Conservation (phyloP, 2,797 vertebrate species). For the Lagorchestes hirsutus region DNA sequence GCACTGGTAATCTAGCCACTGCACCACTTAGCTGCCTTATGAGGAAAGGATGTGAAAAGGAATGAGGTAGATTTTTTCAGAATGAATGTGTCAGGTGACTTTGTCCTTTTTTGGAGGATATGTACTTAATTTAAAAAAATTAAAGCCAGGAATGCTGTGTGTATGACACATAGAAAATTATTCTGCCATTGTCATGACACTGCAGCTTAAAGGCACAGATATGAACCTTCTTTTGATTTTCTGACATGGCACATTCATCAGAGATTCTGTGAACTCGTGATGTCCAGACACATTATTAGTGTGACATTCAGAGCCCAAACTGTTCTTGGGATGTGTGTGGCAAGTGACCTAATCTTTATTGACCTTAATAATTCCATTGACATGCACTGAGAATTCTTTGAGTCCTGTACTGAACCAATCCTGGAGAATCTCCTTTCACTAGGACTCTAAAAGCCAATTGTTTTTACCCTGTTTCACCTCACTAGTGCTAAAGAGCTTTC, state of each 20-base stretch:
- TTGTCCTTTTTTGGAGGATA: not conserved
- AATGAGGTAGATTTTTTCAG: constrained; percentile 8
- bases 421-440: not conserved
- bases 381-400: not conserved
- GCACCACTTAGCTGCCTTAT: too few species aligned
- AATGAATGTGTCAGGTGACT: not conserved
- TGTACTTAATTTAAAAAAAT: constrained; percentile 18
- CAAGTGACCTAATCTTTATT: not conserved
- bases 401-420: not conserved
- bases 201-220: not conserved
- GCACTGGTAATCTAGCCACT: too few species aligned
- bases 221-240: not conserved
- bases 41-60: not conserved
- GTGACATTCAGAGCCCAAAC: not conserved
- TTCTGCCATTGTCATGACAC: not conserved
- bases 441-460: not conserved
- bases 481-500: not conserved
- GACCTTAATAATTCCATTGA: not conserved
- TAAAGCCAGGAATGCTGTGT: not conserved
- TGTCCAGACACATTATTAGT: not conserved
- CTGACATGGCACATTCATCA: not conserved
- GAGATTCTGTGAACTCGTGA: not conserved
- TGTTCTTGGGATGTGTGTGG: not conserved
- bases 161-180: not conserved
- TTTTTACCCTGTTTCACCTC: not conserved